Evolutionary conservation across 2,797 vertebrate genomes (phyloP), one percentile per base, ranked within the genome.

Genomic region (Podarcis lilfordi): DNA sequence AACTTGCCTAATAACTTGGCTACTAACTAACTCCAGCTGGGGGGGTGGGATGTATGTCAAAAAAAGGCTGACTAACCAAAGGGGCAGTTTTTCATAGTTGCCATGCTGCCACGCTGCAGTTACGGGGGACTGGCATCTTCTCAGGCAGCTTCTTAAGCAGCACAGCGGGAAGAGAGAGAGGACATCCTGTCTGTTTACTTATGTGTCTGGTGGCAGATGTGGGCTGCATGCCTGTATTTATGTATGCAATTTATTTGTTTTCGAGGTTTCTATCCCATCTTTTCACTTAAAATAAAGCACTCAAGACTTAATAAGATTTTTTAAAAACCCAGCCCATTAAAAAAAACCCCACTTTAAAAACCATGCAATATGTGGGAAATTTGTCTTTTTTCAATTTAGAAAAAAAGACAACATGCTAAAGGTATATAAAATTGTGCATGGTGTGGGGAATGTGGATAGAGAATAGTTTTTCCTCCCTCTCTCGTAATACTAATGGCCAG

Each of bases 1-100:
- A 85, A 32, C 15, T 9, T 61, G 25, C 5, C 21, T 43, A 8
- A 35, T 66, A 64, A 81, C 1, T 23, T 61, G 59, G 59, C 59
- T 23, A 21, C 59, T 61, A 61, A 64, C 21, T 64, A 64, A 64
- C 61, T 64, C 61, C 61, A 64, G 5, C 61, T 64, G 0, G 21
- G 21, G 2, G 21, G 2, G 61, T 4, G 21, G 61, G 5, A 7
- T 71, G 0, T 5, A 25, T 35, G 80, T 87, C 50, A 2, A 0
- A 4, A 7, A 37, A 64, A 8, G 19, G 87, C 69, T 40, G 72
- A 40, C 35, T 25, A 64, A 43, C 37, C 25, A 37, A 69, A 32
- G 64, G 74, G 32, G 1, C 59, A 66, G 32, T 3, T n/a, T 79
- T 40, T n/a, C 0, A 0, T 19, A 9, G 37, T 19, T 74, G 10